phyloP scores from a whole-genome alignment of 2,113 vertebrate species.

The Melanostigma gelatinosum region DNA sequence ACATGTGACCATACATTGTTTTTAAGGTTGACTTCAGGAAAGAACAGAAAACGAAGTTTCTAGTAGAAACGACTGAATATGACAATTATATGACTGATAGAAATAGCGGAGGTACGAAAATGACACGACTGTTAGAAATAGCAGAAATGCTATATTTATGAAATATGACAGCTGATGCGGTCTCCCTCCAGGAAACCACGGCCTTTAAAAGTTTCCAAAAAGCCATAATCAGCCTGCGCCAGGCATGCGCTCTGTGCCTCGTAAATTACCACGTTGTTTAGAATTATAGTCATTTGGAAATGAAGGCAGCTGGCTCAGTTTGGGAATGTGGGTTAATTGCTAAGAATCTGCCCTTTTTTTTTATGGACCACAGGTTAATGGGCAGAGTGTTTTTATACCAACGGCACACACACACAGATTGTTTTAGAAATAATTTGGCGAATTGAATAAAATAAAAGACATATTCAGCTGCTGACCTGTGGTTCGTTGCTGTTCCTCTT shows the following conservation, averaged over 20 bases:
- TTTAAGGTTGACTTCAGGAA: conserved; percentile 9
- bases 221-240: conserved; percentile 79
- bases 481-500: background rate
- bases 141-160: conserved; percentile 80
- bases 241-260: conserved; percentile 75
- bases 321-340: conserved; percentile 79
- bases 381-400: conserved; percentile 66
- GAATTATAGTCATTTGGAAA: conserved; percentile 85
- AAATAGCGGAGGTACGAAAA: conserved; percentile 78
- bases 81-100: conserved; percentile 74
- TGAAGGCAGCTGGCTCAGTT: conserved; percentile 73
- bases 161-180: conserved; percentile 83
- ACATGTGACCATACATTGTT: background rate
- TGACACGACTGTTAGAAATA: conserved; percentile 81
- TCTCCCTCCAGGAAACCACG: conserved; percentile 78
- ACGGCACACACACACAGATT: conserved; percentile 44
- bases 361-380: conserved; percentile 77
- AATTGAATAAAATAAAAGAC: conserved; percentile 57
- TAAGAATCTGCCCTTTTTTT: conserved; percentile 74
- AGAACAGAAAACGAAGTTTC: conserved; percentile 35
- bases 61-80: conserved; percentile 58
- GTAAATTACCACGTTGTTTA: conserved; percentile 82
- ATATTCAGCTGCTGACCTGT: conserved; percentile 17
- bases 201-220: conserved; percentile 77
- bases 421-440: conserved; percentile 52